Conservation (phyloP, 53 echinoderm and acorn worm genomes). For the Holothuria leucospilota region DNA sequence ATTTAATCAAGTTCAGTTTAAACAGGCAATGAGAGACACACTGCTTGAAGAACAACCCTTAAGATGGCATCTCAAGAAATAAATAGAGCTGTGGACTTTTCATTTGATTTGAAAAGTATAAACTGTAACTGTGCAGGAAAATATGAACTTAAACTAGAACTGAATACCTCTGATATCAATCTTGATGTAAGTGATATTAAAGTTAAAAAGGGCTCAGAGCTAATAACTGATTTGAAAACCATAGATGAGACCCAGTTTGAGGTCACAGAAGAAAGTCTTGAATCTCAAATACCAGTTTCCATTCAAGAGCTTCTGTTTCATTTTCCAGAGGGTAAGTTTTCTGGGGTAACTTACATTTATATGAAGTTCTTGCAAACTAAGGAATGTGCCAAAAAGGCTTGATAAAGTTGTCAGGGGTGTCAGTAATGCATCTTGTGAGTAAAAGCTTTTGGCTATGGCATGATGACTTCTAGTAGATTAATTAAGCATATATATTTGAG, state of each 20-base stretch:
- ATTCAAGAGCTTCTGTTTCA: background rate
- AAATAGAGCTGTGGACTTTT: no score
- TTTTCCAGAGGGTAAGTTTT: constrained; percentile 41
- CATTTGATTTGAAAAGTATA: constrained; percentile 6
- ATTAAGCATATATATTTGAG: no score
- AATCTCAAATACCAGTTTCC: background rate
- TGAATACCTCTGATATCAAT: background rate
- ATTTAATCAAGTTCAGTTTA: no score
- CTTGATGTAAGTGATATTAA: constrained; percentile 26
- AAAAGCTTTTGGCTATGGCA: no score
- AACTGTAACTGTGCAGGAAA: constrained; percentile 19
- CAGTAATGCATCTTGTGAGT: no score
- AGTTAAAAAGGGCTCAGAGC: background rate
- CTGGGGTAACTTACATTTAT: background rate
- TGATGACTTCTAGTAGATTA: no score
- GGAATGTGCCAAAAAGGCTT: no score
- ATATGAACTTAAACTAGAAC: constrained; percentile 2
- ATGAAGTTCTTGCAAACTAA: background rate
- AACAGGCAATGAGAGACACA: no score
- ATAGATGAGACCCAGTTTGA: background rate
- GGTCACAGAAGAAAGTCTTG: constrained; percentile 21
- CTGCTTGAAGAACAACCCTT: background rate
- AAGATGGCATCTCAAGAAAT: no score
- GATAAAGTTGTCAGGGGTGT: no score
- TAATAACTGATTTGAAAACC: background rate